Base-by-base conservation (phyloP, 2,797 vertebrate genomes). In the Heliangelus exortis region DNA sequence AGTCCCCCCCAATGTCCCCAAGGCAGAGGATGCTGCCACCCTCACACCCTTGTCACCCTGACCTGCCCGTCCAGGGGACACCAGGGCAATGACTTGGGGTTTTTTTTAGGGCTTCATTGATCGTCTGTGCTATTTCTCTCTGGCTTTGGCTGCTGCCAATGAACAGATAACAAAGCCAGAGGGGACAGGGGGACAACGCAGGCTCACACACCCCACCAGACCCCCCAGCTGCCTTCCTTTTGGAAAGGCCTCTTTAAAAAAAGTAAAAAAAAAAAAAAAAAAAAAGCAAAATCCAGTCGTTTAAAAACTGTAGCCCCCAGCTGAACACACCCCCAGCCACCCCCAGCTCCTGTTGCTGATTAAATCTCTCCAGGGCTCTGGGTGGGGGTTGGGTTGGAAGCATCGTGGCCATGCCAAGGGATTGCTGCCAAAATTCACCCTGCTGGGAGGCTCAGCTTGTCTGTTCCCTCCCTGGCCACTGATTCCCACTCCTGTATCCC, bases 31-130 rank as follows among this genome's bases (percentile, higher is more conserved):
- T 36, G 22, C 22, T 20, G 20, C 20, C 18, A 11, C 26, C 15
- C 6, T 28, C 57, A 7, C 2, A 0, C 28, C 3, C 0, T 16
- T 17, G 33, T 14, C 28, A 25, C n/a, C 13, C 1, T 2, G 2
- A 7, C 39, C 39, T 33, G 54, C 65, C 48, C 3, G 1, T 0
- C 69, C 8, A 0, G 15, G 15, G 16, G 7, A 36, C 45, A 28
- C 69, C 1, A 9, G 1, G 0, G 25, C 45, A n/a, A 80, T 58
- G 29, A 15, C 12, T 15, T 41, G 39, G 39, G 39, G 39, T 41
- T 36, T 54, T n/a, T 6, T 4, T 0, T 2, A n/a, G 31, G 26
- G 65, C 53, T 26, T 15, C 34, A 0, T 15, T 57, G 8, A 11
- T 53, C 53, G 9, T 8, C 51, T 4, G 10, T 1, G 18, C 66